Conservation (phyloP, 1,140 invertebrate species). For the Pissodes strobi region DNA sequence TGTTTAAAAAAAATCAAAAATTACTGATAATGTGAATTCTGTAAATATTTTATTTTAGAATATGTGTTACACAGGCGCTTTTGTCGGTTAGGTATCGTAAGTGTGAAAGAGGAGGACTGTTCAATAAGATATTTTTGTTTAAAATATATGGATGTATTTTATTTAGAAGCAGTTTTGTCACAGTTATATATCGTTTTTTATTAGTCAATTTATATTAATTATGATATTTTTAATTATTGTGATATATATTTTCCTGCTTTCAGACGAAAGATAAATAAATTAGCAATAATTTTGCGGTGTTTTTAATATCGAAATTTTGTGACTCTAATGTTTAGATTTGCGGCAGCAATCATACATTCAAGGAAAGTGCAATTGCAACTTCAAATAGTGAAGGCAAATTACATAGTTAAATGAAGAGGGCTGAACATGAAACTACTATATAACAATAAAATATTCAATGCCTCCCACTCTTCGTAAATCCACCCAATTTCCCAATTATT, state of each 20-base stretch:
- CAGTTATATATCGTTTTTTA: background rate
- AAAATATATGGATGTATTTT: conserved; percentile 17
- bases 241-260: conserved; percentile 20
- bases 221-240: conserved; percentile 31
- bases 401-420: too few species aligned
- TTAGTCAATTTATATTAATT: background rate
- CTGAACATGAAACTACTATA: too few species aligned
- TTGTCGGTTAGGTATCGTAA: background rate
- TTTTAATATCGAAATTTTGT: conserved; percentile 14
- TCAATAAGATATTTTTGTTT: background rate
- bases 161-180: conserved; percentile 14
- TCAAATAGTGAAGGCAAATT: too few species aligned
- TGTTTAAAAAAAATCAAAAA: too few species aligned
- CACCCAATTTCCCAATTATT: too few species aligned
- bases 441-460: too few species aligned
- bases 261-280: conserved; percentile 10
- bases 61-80: background rate
- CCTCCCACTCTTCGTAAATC: too few species aligned
- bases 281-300: conserved; percentile 20
- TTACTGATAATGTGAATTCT: too few species aligned
- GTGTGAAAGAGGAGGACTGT: conserved; percentile 1
- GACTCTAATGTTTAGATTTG: too few species aligned
- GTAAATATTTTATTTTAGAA: background rate
- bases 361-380: too few species aligned
- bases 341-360: too few species aligned